Conservation (phyloP, 2,888 invertebrate species). For the Mythimna albipuncta region DNA sequence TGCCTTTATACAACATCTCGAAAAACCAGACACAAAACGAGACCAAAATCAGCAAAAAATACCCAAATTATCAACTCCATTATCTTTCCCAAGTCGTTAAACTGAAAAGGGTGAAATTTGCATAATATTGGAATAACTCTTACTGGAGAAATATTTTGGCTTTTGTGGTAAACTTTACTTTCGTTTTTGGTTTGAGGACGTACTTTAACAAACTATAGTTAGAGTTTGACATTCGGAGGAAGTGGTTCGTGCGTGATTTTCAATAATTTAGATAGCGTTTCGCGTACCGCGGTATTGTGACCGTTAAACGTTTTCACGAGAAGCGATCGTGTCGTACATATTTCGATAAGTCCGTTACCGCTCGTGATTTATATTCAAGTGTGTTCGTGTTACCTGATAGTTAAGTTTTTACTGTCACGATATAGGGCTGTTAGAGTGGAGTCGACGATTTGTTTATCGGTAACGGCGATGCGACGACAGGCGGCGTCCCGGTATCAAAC, state of each 20-base stretch:
- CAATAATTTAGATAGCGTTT: constrained; percentile 67
- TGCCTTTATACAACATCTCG: constrained; percentile 74
- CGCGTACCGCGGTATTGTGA: constrained; percentile 57
- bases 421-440: constrained; percentile 83
- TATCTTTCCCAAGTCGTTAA: constrained; percentile 70
- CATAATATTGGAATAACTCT: constrained; percentile 80
- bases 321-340: constrained; percentile 84
- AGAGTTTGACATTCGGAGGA: constrained; percentile 66
- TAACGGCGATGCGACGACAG: constrained; percentile 84
- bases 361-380: constrained; percentile 87
- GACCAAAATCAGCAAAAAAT: constrained; percentile 76
- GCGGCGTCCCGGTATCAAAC: constrained; percentile 82
- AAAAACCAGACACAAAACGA: constrained; percentile 78
- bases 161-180: constrained; percentile 86
- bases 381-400: constrained; percentile 88
- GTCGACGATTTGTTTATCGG: constrained; percentile 87
- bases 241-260: constrained; percentile 75
- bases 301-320: constrained; percentile 80
- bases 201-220: constrained; percentile 72
- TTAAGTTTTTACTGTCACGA: constrained; percentile 88
- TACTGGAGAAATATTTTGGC: constrained; percentile 84
- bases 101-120: constrained; percentile 79
- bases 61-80: constrained; percentile 76
- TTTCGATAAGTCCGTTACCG: constrained; percentile 84
- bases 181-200: constrained; percentile 73